Conservation (phyloP, 2,797 vertebrate species). For the Catostomus latipinnis region DNA sequence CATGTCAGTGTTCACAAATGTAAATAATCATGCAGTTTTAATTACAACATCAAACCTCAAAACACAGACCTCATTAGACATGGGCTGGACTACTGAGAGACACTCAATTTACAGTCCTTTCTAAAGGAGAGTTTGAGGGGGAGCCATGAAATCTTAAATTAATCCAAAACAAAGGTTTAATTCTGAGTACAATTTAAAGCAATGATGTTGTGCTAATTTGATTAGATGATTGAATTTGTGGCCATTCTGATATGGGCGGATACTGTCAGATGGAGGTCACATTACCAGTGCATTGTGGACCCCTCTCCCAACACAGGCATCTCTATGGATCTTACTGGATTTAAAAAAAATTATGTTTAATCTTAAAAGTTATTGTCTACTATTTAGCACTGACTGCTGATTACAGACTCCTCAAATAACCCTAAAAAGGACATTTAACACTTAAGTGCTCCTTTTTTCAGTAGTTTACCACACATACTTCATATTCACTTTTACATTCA, state of each 20-base stretch:
- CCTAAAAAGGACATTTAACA: too few relatives aligned
- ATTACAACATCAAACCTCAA: constrained; percentile 38
- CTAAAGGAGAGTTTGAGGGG: constrained; percentile 23
- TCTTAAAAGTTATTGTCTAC: too few relatives aligned
- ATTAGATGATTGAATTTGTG: constrained; percentile 74
- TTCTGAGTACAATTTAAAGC: constrained; percentile 65
- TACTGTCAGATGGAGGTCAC: constrained; percentile 64
- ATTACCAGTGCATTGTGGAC: neutral
- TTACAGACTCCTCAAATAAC: too few relatives aligned
- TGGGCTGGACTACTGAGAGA: constrained; percentile 47
- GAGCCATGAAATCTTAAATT: constrained; percentile 65
- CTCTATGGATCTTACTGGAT: neutral
- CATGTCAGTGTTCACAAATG: constrained; percentile 36
- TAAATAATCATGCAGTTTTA: constrained; percentile 52
- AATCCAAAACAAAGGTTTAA: constrained; percentile 68
- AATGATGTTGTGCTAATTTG: constrained; percentile 70
- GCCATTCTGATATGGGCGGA: constrained; percentile 59
- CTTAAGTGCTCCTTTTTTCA: too few relatives aligned
- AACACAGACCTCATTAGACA: constrained; percentile 10
- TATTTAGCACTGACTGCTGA: too few relatives aligned
- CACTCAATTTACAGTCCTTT: constrained; percentile 18
- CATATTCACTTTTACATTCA: neutral
- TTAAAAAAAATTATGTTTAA: neutral
- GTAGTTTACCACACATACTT: neutral
- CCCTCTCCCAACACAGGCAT: neutral